Base-by-base conservation (phyloP, 2,113 vertebrate genomes). In the Phalacrocorax brasilianus region DNA sequence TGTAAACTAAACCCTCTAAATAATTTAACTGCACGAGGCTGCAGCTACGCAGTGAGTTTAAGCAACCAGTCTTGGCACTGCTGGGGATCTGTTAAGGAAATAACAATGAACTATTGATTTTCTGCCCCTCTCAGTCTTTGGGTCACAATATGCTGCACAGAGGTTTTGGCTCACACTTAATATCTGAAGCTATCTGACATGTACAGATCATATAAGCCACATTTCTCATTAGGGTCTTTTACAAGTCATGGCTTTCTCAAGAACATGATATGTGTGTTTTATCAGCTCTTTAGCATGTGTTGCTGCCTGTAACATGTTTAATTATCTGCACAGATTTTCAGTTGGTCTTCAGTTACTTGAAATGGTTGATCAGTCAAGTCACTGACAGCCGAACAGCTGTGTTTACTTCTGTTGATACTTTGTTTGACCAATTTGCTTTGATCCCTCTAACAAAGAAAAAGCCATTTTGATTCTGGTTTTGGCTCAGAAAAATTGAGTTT, bases 401-500 rank as follows among this genome's bases (percentile, higher is more conserved):
- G 80, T 95, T 96, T 95, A 53, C 47, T 74, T 84, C 65, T 66
- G 26, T 50, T 91, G 83, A 72, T 71, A 44, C 52, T 96, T 92
- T 40, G 67, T 89, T 94, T 93, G 71, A 88, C 88, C 92, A 62
- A 70, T 91, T 95, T 92, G 38, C 89, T 89, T 86, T 95, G 88
- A 84, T 93, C 42, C 9, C 17, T 73, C 55, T 55, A 53, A 84
- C 76, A 88, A 89, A 92, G 63, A 66, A 92, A 80, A 76, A 86
- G 15, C 6, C 55, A 74, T 80, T 84, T 79, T 90, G 40, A 71
- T 55, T 66, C 55, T 92, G 14, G 0, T n/a, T 84, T 89, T 92
- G 38, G n/a, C 47, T 86, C 44, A 35, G 66, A 44, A 85, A 89
- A 84, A 40, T 12, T 17, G 6, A 78, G 9, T 67, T 85, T 71